Percentiles rank a stretch among this genome's conserved stretches.
These are phyloP conservation scores for Drosophila nigricruria DNA, from an alignment of 2,888 invertebrate genomes.

Conservation along the genomic window DNA sequence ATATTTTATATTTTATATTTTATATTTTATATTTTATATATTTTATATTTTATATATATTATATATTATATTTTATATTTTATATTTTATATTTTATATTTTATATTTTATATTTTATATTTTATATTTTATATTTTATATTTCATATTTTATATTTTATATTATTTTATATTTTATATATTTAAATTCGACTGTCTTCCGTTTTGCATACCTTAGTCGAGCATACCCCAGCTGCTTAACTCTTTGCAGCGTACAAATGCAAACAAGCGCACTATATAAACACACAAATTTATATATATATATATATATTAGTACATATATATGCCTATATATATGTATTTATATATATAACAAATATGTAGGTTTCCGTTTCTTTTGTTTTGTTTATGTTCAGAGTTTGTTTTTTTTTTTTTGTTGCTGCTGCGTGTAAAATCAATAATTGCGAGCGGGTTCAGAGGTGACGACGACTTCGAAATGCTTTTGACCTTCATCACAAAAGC, in stretches of 20 bases:
- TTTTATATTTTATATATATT: too few species aligned
- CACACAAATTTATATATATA: background rate
- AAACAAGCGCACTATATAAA: constrained; percentile 29
- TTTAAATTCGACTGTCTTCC: too few species aligned
- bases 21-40: too few species aligned
- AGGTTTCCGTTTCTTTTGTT: constrained; percentile 27
- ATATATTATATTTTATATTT: too few species aligned
- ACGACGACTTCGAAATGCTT: constrained; percentile 71
- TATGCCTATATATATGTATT: background rate
- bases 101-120: too few species aligned
- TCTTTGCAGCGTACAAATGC: constrained; percentile 30
- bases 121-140: too few species aligned
- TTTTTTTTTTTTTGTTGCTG: constrained; percentile 12
- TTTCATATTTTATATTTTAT: too few species aligned
- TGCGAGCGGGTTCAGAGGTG: constrained; percentile 79
- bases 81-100: too few species aligned
- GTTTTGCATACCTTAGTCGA: background rate
- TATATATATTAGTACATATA: background rate
- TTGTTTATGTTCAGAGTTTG: constrained; percentile 17
- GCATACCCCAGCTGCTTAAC: background rate
- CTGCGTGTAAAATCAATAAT: constrained; percentile 79
- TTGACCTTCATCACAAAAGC: constrained; percentile 63
- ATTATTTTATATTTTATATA: background rate
- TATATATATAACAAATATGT: constrained; percentile 7
- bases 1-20: too few species aligned